Evolutionary conservation across 2,888 invertebrate species (phyloP), one percentile per base, ranked within the genome.

Genomic region (Oxycera nigricornis): DNA sequence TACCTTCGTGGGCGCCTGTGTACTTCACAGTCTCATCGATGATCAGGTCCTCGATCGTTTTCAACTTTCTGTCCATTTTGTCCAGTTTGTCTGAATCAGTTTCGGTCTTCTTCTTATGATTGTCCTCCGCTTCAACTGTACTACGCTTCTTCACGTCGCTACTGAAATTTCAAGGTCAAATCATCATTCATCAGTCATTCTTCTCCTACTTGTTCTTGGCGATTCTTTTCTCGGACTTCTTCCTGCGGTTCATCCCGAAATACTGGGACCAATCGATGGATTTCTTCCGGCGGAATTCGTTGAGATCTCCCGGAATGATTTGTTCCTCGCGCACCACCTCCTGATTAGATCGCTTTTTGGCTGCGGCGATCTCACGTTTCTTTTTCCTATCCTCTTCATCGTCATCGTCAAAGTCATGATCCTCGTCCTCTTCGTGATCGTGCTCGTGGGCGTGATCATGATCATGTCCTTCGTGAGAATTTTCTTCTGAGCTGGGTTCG

Each of bases 181-280:
- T 7, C 6, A 35, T 35, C 6, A 35, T 7, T 86, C 86, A n/a
- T n/a, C n/a, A n/a, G n/a, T n/a, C n/a, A n/a, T 35, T 7, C 35
- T 86, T 86, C 85, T 83, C 72, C 84, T 86, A 61, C 87, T 88
- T 78, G 88, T 87, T 72, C 11, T 57, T 50, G 84, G 86, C 2
- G 84, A 55, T 73, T 81, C 41, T 75, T 22, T 75, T 39, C 22
- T 86, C 85, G 0, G 89, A 87, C 80, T 91, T 91, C 83, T 92
- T 93, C 83, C 89, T 90, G 75, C 94, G 90, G 82, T 95, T 94
- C 76, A 94, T 89, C 0, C 95, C 95, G 81, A 95, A 94, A 81
- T 95, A 94, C 79, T 94, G 91, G 0, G 93, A 92, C 95, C 94
- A 95, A 80, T 94, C 91, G 75, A 95, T 89, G 0, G 93, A 93